Evolutionary conservation across 2,888 invertebrate species (phyloP).

Genomic region (Teinopalpus imperialis): DNA sequence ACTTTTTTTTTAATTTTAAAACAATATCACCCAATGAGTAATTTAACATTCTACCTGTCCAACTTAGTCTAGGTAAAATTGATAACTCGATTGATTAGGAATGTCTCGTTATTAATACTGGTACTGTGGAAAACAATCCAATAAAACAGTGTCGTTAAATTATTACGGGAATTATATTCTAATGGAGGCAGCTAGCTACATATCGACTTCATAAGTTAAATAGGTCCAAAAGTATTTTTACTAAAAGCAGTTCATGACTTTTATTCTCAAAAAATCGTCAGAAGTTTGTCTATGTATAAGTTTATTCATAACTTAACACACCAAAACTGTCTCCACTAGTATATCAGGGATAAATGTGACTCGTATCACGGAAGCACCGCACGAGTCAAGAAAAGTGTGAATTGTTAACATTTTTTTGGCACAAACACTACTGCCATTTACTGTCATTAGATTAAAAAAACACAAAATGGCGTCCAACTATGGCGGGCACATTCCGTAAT

Average conservation of each 20-base stretch:
- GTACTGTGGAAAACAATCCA: conserved; percentile 39
- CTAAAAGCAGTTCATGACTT: too few species aligned
- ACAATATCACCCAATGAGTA: conserved; percentile 76
- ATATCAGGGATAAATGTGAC: too few species aligned
- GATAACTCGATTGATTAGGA: conserved; percentile 69
- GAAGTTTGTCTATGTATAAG: too few species aligned
- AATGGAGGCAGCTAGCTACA: too few species aligned
- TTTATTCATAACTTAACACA: too few species aligned
- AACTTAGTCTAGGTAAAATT: conserved; percentile 56
- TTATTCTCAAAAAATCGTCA: too few species aligned
- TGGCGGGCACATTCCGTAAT: background rate
- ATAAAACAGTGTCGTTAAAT: conserved; percentile 22
- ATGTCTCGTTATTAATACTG: conserved; percentile 76
- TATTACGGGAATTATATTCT: background rate
- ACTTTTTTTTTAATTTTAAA: conserved; percentile 58
- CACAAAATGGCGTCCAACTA: background rate
- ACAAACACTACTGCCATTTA: background rate
- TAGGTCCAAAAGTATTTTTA: too few species aligned
- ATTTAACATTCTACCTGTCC: conserved; percentile 48
- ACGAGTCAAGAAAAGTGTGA: too few species aligned
- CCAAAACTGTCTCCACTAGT: too few species aligned
- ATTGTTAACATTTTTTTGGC: conserved; percentile 19
- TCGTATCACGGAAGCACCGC: too few species aligned
- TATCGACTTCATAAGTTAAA: too few species aligned
- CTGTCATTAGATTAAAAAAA: background rate